Conservation (phyloP, 2,888 invertebrate genomes). For the Drosophila vallismaia region DNA sequence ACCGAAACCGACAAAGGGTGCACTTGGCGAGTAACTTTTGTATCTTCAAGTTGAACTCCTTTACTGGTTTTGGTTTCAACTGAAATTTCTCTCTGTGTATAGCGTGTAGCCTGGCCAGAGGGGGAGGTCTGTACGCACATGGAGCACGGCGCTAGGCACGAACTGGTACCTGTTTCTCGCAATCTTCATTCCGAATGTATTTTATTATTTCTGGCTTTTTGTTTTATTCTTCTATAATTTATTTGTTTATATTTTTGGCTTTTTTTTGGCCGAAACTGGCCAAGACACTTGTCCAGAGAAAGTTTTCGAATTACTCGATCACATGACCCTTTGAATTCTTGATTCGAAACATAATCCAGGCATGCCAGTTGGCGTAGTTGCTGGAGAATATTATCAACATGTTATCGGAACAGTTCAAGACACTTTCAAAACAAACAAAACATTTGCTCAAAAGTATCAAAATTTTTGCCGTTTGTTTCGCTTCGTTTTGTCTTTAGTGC, state of each 20-base stretch:
- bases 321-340: slow-evolving; percentile 13
- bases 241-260: slow-evolving; percentile 32
- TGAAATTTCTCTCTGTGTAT: slow-evolving; percentile 9
- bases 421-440: slow-evolving; percentile 37
- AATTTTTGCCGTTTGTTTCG: slow-evolving; percentile 33
- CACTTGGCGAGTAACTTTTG: too few relatives aligned
- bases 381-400: slow-evolving; percentile 33
- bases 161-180: slow-evolving; percentile 72
- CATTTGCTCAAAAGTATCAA: slow-evolving; percentile 38
- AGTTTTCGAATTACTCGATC: slow-evolving; percentile 2
- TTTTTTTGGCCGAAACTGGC: not conserved
- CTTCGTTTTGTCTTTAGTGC: slow-evolving; percentile 11
- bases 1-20: not conserved
- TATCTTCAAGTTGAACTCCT: too few relatives aligned
- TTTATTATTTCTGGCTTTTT: slow-evolving; percentile 20
- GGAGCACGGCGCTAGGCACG: slow-evolving; percentile 71
- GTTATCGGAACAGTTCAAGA: slow-evolving; percentile 33
- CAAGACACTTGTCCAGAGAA: not conserved
- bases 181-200: slow-evolving; percentile 37
- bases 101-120: not conserved
- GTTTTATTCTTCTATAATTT: slow-evolving; percentile 29
- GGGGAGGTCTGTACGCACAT: slow-evolving; percentile 18
- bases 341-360: not conserved
- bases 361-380: slow-evolving; percentile 7
- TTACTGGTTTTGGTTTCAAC: too few relatives aligned